These are phyloP conservation scores for Allacma fusca DNA, from an alignment of 2,888 invertebrate genomes.

Conservation along the genomic window DNA sequence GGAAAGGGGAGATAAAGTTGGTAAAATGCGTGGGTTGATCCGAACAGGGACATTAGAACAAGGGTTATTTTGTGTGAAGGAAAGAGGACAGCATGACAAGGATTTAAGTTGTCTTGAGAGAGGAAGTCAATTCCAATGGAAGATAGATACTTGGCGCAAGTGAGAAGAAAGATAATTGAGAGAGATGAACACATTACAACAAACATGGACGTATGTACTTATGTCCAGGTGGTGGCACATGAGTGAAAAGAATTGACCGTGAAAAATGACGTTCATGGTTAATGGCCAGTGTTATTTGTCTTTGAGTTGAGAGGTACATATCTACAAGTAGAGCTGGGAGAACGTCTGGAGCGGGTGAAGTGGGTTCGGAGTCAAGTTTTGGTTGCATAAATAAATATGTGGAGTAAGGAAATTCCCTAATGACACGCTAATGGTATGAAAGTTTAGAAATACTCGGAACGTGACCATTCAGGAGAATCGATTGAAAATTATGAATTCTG, in stretches of 20 bases:
- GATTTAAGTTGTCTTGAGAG: too few relatives aligned
- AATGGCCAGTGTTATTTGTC: background rate
- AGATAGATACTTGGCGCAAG: background rate
- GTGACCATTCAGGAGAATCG: conserved; percentile 37
- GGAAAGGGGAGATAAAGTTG: too few relatives aligned
- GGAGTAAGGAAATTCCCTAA: conserved; percentile 35
- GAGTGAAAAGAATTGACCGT: conserved; percentile 20
- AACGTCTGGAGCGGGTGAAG: background rate
- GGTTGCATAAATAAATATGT: background rate
- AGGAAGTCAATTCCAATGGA: background rate
- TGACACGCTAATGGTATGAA: conserved; percentile 38
- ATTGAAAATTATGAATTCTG: conserved; percentile 42
- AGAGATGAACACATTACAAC: too few relatives aligned
- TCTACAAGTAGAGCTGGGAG: background rate
- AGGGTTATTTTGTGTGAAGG: too few relatives aligned
- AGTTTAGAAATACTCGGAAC: conserved; percentile 31
- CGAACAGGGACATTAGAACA: too few relatives aligned
- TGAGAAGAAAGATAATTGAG: too few relatives aligned
- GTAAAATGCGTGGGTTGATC: too few relatives aligned
- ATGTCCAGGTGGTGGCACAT: background rate
- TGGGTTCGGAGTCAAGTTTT: background rate
- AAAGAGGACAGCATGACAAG: too few relatives aligned
- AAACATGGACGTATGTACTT: too few relatives aligned
- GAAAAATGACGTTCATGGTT: conserved; percentile 4
- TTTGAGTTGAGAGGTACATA: background rate